A percentile compares a stretch with the other conserved stretches of the same genome.
Conservation (phyloP, 2,888 invertebrate species). For the Beris chalybata region DNA sequence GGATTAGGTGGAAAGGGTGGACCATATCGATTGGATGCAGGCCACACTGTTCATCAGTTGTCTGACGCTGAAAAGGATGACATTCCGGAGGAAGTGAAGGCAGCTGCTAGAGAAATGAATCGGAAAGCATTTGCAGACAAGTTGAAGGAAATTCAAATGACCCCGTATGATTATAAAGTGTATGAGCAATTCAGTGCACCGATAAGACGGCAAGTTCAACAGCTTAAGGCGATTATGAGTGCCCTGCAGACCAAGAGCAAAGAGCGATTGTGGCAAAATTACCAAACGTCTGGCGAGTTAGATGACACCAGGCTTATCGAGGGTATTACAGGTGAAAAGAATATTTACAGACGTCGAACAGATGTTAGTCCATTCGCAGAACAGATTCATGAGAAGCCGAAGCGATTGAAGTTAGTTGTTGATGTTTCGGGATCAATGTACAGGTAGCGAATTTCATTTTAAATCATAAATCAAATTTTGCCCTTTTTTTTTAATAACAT, state of each 20-base stretch:
- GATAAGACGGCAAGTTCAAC: slow-evolving; percentile 73
- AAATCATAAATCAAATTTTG: too few relatives aligned
- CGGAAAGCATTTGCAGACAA: slow-evolving; percentile 83
- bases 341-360: slow-evolving; percentile 81
- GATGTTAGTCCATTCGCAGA: slow-evolving; percentile 89
- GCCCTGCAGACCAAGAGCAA: slow-evolving; percentile 91
- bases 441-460: slow-evolving; percentile 57
- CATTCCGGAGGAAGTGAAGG: slow-evolving; percentile 84
- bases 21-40: slow-evolving; percentile 90
- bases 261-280: slow-evolving; percentile 90
- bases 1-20: slow-evolving; percentile 96
- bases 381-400: slow-evolving; percentile 83
- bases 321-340: slow-evolving; percentile 88
- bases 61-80: slow-evolving; percentile 88
- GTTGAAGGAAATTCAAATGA: slow-evolving; percentile 91
- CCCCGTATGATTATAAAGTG: slow-evolving; percentile 85
- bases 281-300: slow-evolving; percentile 93
- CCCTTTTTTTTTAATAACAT: not conserved
- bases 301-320: slow-evolving; percentile 95
- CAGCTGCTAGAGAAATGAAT: slow-evolving; percentile 93
- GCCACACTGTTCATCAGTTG: slow-evolving; percentile 90
- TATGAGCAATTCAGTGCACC: slow-evolving; percentile 81
- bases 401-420: slow-evolving; percentile 79
- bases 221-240: slow-evolving; percentile 81
- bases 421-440: slow-evolving; percentile 99